Conservation (phyloP, 2,888 invertebrate species). For the Anodontia alba region DNA sequence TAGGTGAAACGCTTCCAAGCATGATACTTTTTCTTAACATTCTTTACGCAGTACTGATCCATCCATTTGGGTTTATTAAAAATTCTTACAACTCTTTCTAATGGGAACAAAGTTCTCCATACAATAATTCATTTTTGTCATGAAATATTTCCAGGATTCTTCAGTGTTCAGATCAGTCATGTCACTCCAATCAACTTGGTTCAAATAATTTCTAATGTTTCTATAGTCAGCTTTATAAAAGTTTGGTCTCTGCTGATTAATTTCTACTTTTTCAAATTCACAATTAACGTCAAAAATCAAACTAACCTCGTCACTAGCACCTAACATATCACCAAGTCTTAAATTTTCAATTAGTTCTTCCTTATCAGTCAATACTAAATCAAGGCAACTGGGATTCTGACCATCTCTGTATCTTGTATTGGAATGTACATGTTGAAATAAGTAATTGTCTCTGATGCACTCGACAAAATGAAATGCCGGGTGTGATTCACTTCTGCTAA, state of each 20-base stretch:
- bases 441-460: constrained; percentile 14
- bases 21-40: constrained; percentile 21
- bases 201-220: constrained; percentile 14
- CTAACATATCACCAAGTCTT: background rate
- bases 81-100: background rate
- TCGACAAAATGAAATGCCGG: constrained; percentile 11
- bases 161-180: background rate
- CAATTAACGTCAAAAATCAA: background rate
- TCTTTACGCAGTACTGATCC: constrained; percentile 5
- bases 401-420: background rate
- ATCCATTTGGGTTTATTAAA: background rate
- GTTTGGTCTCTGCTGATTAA: background rate
- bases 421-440: constrained; percentile 9
- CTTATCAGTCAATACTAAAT: constrained; percentile 20
- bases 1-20: constrained; percentile 31
- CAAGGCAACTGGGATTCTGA: constrained; percentile 5
- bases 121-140: background rate
- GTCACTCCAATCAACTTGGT: background rate
- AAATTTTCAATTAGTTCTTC: background rate
- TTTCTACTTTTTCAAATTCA: background rate
- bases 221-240: constrained; percentile 28
- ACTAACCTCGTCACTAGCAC: constrained; percentile 20
- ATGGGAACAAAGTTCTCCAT: constrained; percentile 1
- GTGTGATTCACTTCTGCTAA: constrained; percentile 18
- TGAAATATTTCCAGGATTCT: constrained; percentile 5